Conservation (phyloP, 2,888 invertebrate species). For the Phyllotreta striolata region DNA sequence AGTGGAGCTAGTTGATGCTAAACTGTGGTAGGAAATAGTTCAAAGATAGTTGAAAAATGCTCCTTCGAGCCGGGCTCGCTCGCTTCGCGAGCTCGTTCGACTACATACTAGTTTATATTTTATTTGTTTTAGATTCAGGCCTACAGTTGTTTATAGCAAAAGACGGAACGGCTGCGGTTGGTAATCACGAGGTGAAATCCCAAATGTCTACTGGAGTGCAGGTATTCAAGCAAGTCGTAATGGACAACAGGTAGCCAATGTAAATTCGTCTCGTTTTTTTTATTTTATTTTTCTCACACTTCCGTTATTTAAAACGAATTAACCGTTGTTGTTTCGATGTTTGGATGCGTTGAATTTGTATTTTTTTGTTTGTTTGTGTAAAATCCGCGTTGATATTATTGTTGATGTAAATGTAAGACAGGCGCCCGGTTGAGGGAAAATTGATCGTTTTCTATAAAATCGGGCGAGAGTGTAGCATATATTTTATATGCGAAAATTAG, state of each 20-base stretch:
- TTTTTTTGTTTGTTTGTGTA: too few species aligned
- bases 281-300: constrained; percentile 3
- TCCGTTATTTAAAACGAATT: constrained; percentile 14
- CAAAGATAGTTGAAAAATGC: too few species aligned
- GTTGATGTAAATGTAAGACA: constrained; percentile 32
- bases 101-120: too few species aligned
- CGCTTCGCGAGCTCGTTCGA: too few species aligned
- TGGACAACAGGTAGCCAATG: constrained; percentile 73
- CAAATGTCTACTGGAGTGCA: constrained; percentile 74
- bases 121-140: constrained; percentile 78
- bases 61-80: too few species aligned
- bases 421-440: background rate
- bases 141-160: constrained; percentile 89
- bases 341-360: constrained; percentile 21
- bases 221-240: constrained; percentile 77
- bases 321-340: constrained; percentile 25
- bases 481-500: too few species aligned
- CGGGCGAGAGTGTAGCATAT: too few species aligned
- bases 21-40: too few species aligned
- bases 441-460: too few species aligned
- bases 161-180: constrained; percentile 88
- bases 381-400: constrained; percentile 40
- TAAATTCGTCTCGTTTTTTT: constrained; percentile 1
- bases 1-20: constrained; percentile 13
- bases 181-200: constrained; percentile 82